Evolutionary conservation across 2,113 vertebrate species (phyloP).

Genomic region (Rattus rattus): DNA sequence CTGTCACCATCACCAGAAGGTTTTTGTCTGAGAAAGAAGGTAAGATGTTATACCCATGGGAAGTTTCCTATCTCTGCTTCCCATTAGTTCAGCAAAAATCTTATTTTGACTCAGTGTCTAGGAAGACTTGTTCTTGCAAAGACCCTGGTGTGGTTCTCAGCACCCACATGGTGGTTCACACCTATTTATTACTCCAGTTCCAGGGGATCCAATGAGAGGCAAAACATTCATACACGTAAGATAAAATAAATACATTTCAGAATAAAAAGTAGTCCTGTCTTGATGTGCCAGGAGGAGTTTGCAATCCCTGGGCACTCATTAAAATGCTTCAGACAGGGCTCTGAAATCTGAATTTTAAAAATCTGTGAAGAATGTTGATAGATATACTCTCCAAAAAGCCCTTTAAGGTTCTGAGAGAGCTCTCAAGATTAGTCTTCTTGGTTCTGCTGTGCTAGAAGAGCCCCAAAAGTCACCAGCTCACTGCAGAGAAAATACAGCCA

Average conservation of each 20-base stretch:
- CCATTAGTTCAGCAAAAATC: background rate
- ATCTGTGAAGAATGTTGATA: background rate
- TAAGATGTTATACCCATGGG: background rate
- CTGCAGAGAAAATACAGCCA: background rate
- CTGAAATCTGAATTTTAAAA: background rate
- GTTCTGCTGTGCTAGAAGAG: slow-evolving; percentile 10
- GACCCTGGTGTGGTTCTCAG: background rate
- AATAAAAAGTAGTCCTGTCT: background rate
- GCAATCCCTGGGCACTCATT: background rate
- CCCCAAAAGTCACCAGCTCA: background rate
- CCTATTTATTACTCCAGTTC: background rate
- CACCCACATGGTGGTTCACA: background rate
- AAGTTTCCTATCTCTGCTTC: background rate
- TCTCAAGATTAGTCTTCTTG: background rate
- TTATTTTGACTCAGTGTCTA: background rate
- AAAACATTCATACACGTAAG: background rate
- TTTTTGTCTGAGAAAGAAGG: slow-evolving; percentile 76
- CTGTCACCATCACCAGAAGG: slow-evolving; percentile 86
- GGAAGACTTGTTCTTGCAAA: background rate
- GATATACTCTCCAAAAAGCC: background rate
- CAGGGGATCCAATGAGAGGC: background rate
- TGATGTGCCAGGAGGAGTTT: background rate
- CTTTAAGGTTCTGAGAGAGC: background rate
- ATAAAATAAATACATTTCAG: background rate
- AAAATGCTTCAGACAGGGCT: background rate